Evolutionary conservation across 2,797 vertebrate genomes (phyloP).

Genomic region (Pseudotriccus pelzelni): DNA sequence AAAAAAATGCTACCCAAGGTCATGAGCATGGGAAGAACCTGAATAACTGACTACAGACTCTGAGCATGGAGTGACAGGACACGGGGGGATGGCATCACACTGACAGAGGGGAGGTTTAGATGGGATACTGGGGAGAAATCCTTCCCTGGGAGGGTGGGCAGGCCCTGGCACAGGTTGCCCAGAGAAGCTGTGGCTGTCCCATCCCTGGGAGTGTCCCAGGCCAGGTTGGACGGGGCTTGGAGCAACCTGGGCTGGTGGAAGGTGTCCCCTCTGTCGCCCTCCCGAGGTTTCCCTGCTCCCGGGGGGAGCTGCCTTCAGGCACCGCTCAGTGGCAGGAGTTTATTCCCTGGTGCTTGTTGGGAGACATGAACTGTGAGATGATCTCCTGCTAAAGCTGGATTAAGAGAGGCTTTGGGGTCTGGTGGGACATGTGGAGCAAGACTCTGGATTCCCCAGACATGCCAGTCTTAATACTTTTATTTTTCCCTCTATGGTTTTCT

Average conservation of each 20-base stretch:
- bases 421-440: neutral
- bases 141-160: fast-evolving
- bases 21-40: neutral
- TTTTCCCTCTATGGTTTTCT: neutral
- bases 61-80: neutral
- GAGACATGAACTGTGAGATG: neutral
- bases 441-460: neutral
- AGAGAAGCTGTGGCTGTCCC: neutral
- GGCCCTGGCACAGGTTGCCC: neutral
- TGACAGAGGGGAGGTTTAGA: no score
- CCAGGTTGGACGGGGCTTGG: neutral
- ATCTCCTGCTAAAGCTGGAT: constrained; percentile 49
- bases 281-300: neutral
- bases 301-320: neutral
- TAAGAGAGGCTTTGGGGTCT: neutral
- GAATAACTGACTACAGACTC: neutral
- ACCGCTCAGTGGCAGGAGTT: neutral
- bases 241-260: fast-evolving
- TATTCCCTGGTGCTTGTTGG: neutral
- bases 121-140: neutral
- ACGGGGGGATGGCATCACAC: neutral
- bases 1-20: neutral
- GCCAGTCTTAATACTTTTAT: neutral
- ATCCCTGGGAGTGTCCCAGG: neutral
- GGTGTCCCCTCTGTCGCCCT: neutral